phyloP scores from a whole-genome alignment of 2,797 vertebrate genomes.

The Alcedo atthis region DNA sequence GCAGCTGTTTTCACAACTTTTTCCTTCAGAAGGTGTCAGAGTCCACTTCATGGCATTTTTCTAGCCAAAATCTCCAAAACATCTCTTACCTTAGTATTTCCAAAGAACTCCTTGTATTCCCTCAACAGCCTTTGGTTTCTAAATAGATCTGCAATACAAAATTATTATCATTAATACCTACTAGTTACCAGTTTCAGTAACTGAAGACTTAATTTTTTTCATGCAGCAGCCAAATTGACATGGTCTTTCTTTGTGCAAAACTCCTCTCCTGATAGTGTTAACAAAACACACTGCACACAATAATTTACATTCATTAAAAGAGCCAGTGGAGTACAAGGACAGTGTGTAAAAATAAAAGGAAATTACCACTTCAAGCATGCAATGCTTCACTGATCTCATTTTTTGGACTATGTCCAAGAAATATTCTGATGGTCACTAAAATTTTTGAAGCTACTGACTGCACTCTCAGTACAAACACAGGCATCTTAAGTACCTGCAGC shows the following conservation, averaged over 20 bases:
- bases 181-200: background rate
- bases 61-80: background rate
- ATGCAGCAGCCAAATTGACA: background rate
- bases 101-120: constrained; percentile 96
- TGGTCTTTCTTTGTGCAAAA: background rate
- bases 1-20: background rate
- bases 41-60: background rate
- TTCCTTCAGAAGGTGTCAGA: background rate
- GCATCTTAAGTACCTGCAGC: background rate
- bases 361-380: background rate
- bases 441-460: background rate
- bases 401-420: background rate
- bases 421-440: background rate
- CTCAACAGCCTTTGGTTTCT: constrained; percentile 92
- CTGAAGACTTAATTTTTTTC: background rate
- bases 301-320: background rate
- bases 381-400: background rate
- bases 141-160: constrained; percentile 86
- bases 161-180: background rate
- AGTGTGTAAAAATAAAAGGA: background rate
- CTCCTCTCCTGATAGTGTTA: background rate
- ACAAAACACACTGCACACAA: background rate
- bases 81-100: constrained; percentile 92
- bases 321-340: background rate
- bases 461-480: background rate